Base-by-base conservation (phyloP, 2,797 vertebrate species). In the Rhabdomys pumilio region DNA sequence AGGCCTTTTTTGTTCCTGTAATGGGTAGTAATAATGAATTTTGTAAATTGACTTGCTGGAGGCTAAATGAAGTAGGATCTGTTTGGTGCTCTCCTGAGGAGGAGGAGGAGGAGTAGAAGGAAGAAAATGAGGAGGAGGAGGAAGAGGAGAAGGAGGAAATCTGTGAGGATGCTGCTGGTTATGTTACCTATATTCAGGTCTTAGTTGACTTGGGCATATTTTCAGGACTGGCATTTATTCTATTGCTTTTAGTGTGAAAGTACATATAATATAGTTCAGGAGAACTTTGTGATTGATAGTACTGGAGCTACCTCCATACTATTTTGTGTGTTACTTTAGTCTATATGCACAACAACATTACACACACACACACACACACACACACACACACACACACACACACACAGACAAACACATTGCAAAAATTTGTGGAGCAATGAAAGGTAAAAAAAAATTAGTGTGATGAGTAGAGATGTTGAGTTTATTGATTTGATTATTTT, bases 401-500 rank as follows among this genome's bases (percentile, higher is more conserved):
- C 47, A 38, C 2, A 20, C 20, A 61, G 38, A 38, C 38, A 38
- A 38, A 38, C 15, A 26, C 2, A 44, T 29, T 2, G 34, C 31
- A 41, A 41, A 89, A 65, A 89, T 77, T 76, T 41, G 63, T 47
- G n/a, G n/a, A 55, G 34, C 57, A 50, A 20, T 69, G 59, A 95
- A 76, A 90, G 12, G 24, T 84, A 77, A 13, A 81, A 9, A 80
- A 94, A 94, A 6, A 44, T 55, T 94, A 89, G 6, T 13, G 10
- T n/a, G 85, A 31, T 86, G 53, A 6, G 1, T 65, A 65, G 14
- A 96, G 38, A 82, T 75, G 12, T 9, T 41, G 6, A 67, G 69
- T 93, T 91, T 79, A 53, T 31, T 7, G 47, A 77, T 73, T 95
- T 91, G 13, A 84, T 84, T 82, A 93, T 89, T 88, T 75, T 77